Percentiles rank a stretch among this genome's conserved stretches.
phyloP scores from a whole-genome alignment of 2,888 invertebrate species.

The Phortica magna region DNA sequence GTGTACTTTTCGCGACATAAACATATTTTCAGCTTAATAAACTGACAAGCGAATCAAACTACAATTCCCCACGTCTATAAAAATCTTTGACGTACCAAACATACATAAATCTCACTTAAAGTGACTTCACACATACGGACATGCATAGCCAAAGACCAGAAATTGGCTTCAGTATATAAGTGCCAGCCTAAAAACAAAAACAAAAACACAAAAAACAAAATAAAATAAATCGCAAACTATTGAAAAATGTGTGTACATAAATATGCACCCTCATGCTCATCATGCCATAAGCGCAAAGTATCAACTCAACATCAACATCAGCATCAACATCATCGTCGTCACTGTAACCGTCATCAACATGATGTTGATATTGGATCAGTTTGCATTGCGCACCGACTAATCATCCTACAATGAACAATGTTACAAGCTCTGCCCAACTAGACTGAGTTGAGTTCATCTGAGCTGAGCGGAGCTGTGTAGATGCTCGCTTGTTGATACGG shows the following conservation, averaged over 20 bases:
- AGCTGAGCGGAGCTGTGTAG: too few species aligned
- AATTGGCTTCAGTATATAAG: neutral
- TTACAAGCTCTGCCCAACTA: too few species aligned
- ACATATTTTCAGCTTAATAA: slow-evolving; percentile 37
- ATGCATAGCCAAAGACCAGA: neutral
- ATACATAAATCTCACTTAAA: slow-evolving; percentile 30
- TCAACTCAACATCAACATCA: neutral
- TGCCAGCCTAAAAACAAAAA: neutral
- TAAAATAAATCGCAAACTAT: neutral
- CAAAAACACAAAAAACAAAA: neutral
- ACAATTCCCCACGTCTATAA: slow-evolving; percentile 4
- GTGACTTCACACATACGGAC: slow-evolving; percentile 7
- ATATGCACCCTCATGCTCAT: neutral
- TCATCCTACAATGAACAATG: neutral
- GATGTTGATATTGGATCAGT: neutral
- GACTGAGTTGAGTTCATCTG: too few species aligned
- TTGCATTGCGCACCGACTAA: neutral
- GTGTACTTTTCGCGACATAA: slow-evolving; percentile 49
- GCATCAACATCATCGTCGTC: slow-evolving; percentile 28
- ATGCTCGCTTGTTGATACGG: too few species aligned
- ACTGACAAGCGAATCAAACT: slow-evolving; percentile 53
- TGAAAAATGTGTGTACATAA: neutral
- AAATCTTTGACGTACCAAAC: slow-evolving; percentile 4
- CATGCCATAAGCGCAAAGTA: slow-evolving; percentile 3
- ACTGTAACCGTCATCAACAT: neutral